These are phyloP conservation scores for Manis crassicaudata DNA, from an alignment of 2,797 vertebrate species.

Conservation along the genomic window DNA sequence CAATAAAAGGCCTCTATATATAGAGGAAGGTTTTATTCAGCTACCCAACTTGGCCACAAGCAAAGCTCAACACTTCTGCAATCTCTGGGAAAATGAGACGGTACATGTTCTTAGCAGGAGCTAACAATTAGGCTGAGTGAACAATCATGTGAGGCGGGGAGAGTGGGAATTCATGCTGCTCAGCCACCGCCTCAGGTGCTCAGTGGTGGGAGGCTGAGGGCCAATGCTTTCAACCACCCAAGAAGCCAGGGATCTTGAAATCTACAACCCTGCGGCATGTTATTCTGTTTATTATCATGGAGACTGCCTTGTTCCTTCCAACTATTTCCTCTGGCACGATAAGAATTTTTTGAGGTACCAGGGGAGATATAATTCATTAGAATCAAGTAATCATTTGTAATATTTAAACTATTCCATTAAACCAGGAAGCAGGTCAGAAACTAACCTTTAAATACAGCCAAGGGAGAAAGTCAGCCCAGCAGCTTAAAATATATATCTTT, in stretches of 20 bases:
- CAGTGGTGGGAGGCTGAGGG: constrained; percentile 40
- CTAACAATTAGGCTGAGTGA: constrained; percentile 76
- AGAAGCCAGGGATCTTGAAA: constrained; percentile 67
- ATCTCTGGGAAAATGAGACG: constrained; percentile 75
- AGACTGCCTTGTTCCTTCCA: constrained; percentile 65
- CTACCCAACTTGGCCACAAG: constrained; percentile 49
- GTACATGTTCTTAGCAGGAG: constrained; percentile 77
- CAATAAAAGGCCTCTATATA: not conserved
- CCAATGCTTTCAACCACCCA: constrained; percentile 79
- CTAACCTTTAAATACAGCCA: constrained; percentile 82
- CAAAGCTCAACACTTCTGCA: constrained; percentile 50
- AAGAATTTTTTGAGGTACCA: constrained; percentile 78
- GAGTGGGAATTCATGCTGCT: constrained; percentile 65
- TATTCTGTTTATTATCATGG: constrained; percentile 73
- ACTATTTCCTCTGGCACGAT: constrained; percentile 73
- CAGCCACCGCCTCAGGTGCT: constrained; percentile 73
- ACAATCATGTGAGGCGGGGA: constrained; percentile 48
- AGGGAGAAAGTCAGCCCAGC: constrained; percentile 79
- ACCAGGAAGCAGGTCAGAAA: constrained; percentile 80
- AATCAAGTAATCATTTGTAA: constrained; percentile 81
- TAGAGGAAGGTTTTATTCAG: not conserved
- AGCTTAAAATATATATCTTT: constrained; percentile 82
- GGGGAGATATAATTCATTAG: constrained; percentile 81
- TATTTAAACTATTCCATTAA: constrained; percentile 83
- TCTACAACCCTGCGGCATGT: constrained; percentile 46